Evolutionary conservation across 1,140 invertebrate species (phyloP), one percentile per base, ranked within the genome.

Genomic region (Globodera rostochiensis): DNA sequence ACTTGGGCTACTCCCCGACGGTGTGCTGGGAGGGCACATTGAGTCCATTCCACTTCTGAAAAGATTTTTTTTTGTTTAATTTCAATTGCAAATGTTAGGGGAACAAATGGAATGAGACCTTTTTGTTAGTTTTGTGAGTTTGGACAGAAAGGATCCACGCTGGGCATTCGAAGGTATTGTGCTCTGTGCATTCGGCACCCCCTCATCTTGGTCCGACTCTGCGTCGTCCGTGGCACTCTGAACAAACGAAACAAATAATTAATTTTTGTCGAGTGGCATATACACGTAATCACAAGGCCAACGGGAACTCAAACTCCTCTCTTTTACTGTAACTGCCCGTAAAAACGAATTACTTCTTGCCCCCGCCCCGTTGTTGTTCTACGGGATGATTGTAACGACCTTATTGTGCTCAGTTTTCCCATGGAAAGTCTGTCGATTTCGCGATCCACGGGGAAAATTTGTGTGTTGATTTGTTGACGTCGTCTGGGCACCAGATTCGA

Each of bases 381-480:
- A 15, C 6, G 9, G 8, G 7, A 11, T 53, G 9, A 15, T 53
- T 53, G 53, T 53, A 57, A 69, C 70, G 46, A 87, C 87, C 81
- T 84, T 88, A 25, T 79, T 89, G 76, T 89, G 83, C 71, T 90
- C 88, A 46, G 88, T 89, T 74, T 89, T 90, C 19, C 88, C 88
- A 64, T 89, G 88, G 84, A 89, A 89, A 9, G 88, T 89, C 79
- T 89, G 89, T 19, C 88, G 81, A 79, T 89, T 90, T 3, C 88
- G 74, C 11, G 88, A 84, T 36, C 87, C 85, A 73, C 88, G 70
- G 3, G 89, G 89, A 83, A 89, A 90, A 47, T 86, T 81, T 50
- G 75, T 49, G 25, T 74, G 77, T n/a, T 82, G 36, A 15, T 45
- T 3, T 21, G 46, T 47, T 77, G 57, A 50, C 69, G 76, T 69